phyloP scores from a whole-genome alignment of 2,888 invertebrate genomes.

The Cacoxenus indagator region DNA sequence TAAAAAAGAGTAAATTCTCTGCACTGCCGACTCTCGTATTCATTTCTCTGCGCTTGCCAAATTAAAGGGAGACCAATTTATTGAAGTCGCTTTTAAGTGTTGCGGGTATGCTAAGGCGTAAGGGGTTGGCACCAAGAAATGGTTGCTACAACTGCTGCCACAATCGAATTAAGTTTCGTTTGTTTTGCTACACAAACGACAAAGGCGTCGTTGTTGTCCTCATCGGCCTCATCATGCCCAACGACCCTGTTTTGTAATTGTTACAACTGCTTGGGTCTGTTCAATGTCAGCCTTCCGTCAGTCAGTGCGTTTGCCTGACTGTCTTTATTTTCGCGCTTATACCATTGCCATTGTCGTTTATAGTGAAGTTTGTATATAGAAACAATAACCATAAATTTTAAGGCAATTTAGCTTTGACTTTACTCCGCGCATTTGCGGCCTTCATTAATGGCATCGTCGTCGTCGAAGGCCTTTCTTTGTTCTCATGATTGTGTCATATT shows the following conservation, averaged over 20 bases:
- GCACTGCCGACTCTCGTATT: background rate
- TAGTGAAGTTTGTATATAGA: conserved; percentile 1
- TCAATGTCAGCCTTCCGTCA: background rate
- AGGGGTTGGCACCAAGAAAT: too few relatives aligned
- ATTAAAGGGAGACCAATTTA: conserved; percentile 5
- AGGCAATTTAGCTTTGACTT: conserved; percentile 45
- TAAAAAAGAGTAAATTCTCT: too few relatives aligned
- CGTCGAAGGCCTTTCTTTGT: too few relatives aligned
- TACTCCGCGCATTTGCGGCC: conserved; percentile 21
- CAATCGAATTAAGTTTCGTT: background rate
- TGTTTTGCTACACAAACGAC: too few relatives aligned
- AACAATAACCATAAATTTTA: conserved; percentile 60
- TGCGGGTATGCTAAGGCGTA: too few relatives aligned
- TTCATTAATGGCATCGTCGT: too few relatives aligned
- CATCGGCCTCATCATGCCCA: too few relatives aligned
- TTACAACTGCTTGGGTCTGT: background rate
- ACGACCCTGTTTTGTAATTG: background rate
- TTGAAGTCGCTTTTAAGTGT: background rate
- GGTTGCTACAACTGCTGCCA: background rate
- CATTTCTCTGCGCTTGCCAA: background rate
- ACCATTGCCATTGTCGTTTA: background rate
- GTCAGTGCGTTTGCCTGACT: background rate
- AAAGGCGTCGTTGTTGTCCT: too few relatives aligned
- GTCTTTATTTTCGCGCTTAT: conserved; percentile 54
- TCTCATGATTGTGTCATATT: too few relatives aligned